These are phyloP conservation scores for Stenchaetothrips biformis DNA, from an alignment of 2,888 invertebrate genomes.

Conservation along the genomic window DNA sequence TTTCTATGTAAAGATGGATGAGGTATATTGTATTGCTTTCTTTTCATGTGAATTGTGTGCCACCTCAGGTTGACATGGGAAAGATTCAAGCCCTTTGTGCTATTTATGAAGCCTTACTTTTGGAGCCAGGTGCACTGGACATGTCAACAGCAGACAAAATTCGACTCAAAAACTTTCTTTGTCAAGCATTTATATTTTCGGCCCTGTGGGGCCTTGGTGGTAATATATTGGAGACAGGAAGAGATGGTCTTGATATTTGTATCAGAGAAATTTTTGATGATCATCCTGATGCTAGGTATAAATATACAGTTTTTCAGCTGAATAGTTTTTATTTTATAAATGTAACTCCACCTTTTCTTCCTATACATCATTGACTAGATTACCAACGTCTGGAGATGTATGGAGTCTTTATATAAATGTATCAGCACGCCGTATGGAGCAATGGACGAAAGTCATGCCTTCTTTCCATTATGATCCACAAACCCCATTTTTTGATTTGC, in stretches of 20 bases:
- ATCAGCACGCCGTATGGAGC: constrained; percentile 61
- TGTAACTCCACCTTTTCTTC: neutral
- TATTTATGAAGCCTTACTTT: constrained; percentile 64
- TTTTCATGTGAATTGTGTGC: constrained; percentile 29
- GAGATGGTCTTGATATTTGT: constrained; percentile 64
- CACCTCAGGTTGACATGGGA: constrained; percentile 68
- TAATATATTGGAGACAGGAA: constrained; percentile 66
- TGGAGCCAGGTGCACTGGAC: constrained; percentile 59
- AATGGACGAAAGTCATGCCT: constrained; percentile 76
- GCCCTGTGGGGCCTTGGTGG: constrained; percentile 86
- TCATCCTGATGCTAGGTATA: constrained; percentile 60
- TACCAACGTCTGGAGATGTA: constrained; percentile 63
- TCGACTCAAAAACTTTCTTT: constrained; percentile 51
- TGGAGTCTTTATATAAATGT: constrained; percentile 76
- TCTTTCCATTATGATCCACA: constrained; percentile 63
- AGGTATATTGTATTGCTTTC: neutral
- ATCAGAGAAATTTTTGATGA: constrained; percentile 65
- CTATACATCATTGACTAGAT: constrained; percentile 49
- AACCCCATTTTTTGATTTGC: constrained; percentile 78
- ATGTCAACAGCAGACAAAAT: constrained; percentile 38
- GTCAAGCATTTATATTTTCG: constrained; percentile 73
- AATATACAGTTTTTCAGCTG: constrained; percentile 15
- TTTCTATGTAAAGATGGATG: neutral
- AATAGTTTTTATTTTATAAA: neutral
- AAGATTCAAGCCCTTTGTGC: constrained; percentile 73